A percentile compares a stretch with the other conserved stretches of the same genome.
phyloP scores from a whole-genome alignment of 2,888 invertebrate genomes.

The Drosophila incognita region DNA sequence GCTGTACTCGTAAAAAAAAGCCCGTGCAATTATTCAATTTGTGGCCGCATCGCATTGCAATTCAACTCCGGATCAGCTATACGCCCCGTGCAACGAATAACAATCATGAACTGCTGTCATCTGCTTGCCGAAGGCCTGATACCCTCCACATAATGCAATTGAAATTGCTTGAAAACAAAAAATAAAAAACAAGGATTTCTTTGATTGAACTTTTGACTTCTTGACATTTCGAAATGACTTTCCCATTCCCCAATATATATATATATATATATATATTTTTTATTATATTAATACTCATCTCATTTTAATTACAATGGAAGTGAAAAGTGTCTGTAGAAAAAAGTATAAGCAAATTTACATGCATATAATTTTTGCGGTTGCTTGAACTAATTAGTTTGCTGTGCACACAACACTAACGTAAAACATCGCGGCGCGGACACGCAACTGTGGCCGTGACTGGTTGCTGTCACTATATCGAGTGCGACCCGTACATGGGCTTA shows the following conservation, averaged over 20 bases:
- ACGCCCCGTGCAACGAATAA: conserved; percentile 25
- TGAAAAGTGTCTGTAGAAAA: background rate
- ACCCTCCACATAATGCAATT: conserved; percentile 4
- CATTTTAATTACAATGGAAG: background rate
- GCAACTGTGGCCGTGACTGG: background rate
- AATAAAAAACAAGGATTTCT: background rate
- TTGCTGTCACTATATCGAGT: conserved; percentile 1
- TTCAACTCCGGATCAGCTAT: conserved; percentile 39
- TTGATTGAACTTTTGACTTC: background rate
- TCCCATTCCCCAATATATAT: background rate
- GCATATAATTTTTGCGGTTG: conserved; percentile 6
- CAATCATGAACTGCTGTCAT: background rate
- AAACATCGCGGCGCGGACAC: conserved; percentile 1
- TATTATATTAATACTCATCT: background rate
- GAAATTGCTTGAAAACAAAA: background rate
- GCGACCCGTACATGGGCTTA: conserved; percentile 22
- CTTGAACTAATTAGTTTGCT: conserved; percentile 26
- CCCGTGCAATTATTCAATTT: conserved; percentile 71
- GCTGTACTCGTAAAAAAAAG: conserved; percentile 32
- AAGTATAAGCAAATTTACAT: background rate
- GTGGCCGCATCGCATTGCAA: conserved; percentile 47
- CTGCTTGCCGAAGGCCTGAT: background rate
- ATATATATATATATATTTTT: no score
- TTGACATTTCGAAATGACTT: background rate
- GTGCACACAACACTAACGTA: conserved; percentile 5